Evolutionary conservation across 2,113 vertebrate genomes (phyloP), one percentile per base, ranked within the genome.

Genomic region (Hipposideros armiger): DNA sequence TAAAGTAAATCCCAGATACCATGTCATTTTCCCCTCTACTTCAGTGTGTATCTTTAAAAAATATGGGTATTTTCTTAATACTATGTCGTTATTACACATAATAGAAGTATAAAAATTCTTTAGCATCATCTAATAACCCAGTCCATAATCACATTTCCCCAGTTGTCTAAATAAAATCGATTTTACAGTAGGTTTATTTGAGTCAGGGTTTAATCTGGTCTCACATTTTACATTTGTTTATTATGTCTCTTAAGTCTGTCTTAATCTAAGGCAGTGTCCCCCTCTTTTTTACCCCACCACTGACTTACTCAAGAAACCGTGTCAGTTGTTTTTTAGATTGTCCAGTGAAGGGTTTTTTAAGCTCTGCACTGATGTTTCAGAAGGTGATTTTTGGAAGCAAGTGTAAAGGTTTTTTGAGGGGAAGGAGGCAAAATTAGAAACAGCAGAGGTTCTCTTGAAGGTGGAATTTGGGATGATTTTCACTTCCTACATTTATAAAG

Each of bases 401-500:
- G 15, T 90, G 22, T 32, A 50, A 85, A 67, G 60, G 24, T 20
- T 30, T 67, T 84, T n/a, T 26, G 22, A 0, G 22, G 14, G 60
- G 45, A 54, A 64, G 36, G 50, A 58, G 32, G 32, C 64, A 86
- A 58, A 80, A 93, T 85, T 58, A 93, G 91, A 85, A 90, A 90
- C 26, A 40, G 36, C 60, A 76, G 47, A 50, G 69, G 19, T 69
- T 83, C 60, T 54, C 42, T 72, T 72, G 45, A 84, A 72, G 91
- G 19, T 85, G 36, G 64, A 56, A 85, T 93, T 73, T 73, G 6
- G 32, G 78, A 36, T 93, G 73, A 58, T 80, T 80, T 86, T 93
- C 8, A 73, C 56, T 90, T 89, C 52, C 22, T 80, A 54, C 54
- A 26, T 93, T 80, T 90, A 56, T 93, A 54, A 74, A 40, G 72